Evolutionary conservation across 2,888 invertebrate species (phyloP), one percentile per base, ranked within the genome.

Genomic region (Apocheima hispidaria): DNA sequence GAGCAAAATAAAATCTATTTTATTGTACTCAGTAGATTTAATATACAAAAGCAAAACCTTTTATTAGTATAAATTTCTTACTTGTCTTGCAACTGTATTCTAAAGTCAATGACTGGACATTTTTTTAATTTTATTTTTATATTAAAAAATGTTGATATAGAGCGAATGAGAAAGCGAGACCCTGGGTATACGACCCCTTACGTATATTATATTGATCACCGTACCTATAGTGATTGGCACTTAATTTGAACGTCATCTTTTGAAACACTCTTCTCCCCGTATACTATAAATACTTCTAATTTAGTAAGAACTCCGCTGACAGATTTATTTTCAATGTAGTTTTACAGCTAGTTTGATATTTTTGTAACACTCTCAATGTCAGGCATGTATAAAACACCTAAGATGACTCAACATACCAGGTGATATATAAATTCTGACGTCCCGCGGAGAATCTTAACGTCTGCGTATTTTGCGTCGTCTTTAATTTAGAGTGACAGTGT

Each of bases 401-500:
- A 67, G 68, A 69, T 84, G 79, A 83, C 83, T 77, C 79, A 76
- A 75, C 75, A 71, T 73, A 77, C 78, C 81, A 82, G 83, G 83
- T 86, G 82, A 54, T 60, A 57, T 33, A 40, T 64, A 56, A 58
- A 58, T 54, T 57, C 71, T 57, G 51, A 57, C 43, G 26, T 52
- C 44, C 51, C 41, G 20, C 16, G 26, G 21, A 77, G 81, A 82
- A 81, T 79, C 77, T 64, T 63, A 68, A 74, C 67, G 63, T 73
- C 59, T 70, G 50, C 70, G 70, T 71, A 75, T 65, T 73, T 75
- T 67, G 60, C 65, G 65, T 61, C 52, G 74, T 68, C 74, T 70
- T 73, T 83, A 78, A 87, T 87, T 85, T 77, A 74, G 70, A 82
- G 76, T 72, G 88, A 89, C 86, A 87, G 83, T 85, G 84, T 81